These are phyloP conservation scores for Hippoglossus stenolepis DNA, from an alignment of 2,113 vertebrate species.

Conservation along the genomic window DNA sequence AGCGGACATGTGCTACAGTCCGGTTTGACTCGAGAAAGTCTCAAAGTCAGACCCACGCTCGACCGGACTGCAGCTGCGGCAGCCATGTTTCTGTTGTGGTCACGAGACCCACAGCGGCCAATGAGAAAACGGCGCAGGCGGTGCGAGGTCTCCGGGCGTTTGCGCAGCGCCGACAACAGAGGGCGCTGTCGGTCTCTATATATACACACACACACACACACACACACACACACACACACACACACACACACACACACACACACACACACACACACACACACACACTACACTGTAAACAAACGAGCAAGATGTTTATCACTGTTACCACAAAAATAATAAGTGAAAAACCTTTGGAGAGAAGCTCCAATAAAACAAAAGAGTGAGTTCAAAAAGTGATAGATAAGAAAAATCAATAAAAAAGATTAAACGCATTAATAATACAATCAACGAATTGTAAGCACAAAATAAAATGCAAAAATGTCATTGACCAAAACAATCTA, in stretches of 20 bases:
- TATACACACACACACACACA: too few relatives aligned
- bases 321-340: background rate
- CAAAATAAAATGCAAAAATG: too few relatives aligned
- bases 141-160: rapidly evolving
- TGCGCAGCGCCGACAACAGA: conserved; percentile 37
- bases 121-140: conserved; percentile 32
- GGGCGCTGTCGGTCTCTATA: conserved; percentile 18
- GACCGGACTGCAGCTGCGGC: conserved; percentile 74
- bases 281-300: background rate
- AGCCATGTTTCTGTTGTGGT: conserved; percentile 83
- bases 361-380: too few relatives aligned
- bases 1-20: conserved; percentile 73
- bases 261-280: background rate
- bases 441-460: too few relatives aligned
- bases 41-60: conserved; percentile 78
- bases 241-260: background rate
- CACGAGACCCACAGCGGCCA: conserved; percentile 67
- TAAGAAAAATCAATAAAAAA: background rate
- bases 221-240: too few relatives aligned
- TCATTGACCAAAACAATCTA: too few relatives aligned
- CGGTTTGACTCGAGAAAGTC: conserved; percentile 67
- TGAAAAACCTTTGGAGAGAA: too few relatives aligned
- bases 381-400: background rate
- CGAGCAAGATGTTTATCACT: background rate
- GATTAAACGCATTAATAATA: too few relatives aligned